Evolutionary conservation across 2,888 invertebrate species (phyloP).

Genomic region (Julus scanicus): DNA sequence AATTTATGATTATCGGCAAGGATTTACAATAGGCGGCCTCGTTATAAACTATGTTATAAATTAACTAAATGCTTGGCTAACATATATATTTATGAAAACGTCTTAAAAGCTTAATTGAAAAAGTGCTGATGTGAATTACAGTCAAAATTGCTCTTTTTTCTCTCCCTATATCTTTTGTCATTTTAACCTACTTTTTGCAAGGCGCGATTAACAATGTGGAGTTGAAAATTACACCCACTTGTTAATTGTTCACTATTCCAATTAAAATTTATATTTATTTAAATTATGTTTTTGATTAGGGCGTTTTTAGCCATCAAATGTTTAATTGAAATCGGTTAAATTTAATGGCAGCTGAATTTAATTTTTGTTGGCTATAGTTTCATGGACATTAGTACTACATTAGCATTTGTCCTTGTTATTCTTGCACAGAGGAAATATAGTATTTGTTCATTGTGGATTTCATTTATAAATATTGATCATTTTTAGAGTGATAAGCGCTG

Average conservation of each 20-base stretch:
- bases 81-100: constrained; percentile 44
- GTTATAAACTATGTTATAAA: not conserved
- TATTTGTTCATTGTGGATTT: not conserved
- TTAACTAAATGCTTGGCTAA: constrained; percentile 31
- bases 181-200: constrained; percentile 29
- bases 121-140: constrained; percentile 34
- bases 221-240: not conserved
- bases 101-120: constrained; percentile 47
- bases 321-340: constrained; percentile 14
- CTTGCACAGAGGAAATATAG: not conserved
- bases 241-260: not conserved
- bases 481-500: too few relatives aligned
- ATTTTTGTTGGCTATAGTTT: not conserved
- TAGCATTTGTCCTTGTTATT: not conserved
- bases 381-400: not conserved
- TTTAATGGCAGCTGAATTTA: not conserved
- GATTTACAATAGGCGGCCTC: constrained; percentile 15
- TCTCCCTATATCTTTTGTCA: constrained; percentile 10
- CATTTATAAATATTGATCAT: too few relatives aligned
- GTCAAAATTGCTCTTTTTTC: not conserved
- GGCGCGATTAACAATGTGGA: not conserved
- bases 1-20: not conserved
- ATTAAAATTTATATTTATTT: constrained; percentile 2
- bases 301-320: not conserved
- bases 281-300: not conserved